Evolutionary conservation across 2,888 invertebrate genomes (phyloP).

Genomic region (Aleiodes leptofemur): DNA sequence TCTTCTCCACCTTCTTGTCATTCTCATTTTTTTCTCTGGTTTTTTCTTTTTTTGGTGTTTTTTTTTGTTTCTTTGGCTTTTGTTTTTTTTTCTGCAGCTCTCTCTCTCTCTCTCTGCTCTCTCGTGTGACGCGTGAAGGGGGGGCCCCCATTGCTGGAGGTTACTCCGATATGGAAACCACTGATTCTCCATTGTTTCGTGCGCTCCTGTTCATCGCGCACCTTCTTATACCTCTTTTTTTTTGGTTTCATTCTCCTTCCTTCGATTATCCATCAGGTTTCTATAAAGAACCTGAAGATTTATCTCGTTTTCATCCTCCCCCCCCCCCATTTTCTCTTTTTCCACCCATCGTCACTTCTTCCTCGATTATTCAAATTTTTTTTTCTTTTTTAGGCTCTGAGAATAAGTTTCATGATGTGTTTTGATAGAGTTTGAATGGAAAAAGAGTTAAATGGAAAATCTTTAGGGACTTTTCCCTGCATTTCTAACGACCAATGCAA

Average conservation of each 20-base stretch:
- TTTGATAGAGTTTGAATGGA: neutral
- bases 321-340: conserved; percentile 17
- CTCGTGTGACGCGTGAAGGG: conserved; percentile 75
- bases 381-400: no score
- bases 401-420: neutral
- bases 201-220: conserved; percentile 60
- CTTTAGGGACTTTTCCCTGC: conserved; percentile 25
- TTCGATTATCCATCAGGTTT: neutral
- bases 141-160: conserved; percentile 45
- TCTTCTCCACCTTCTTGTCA: conserved; percentile 43
- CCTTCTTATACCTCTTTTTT: conserved; percentile 54
- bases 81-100: conserved; percentile 74
- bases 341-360: conserved; percentile 30
- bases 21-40: conserved; percentile 58
- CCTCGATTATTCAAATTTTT: neutral
- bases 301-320: conserved; percentile 45
- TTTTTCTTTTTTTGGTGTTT: conserved; percentile 69
- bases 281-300: neutral
- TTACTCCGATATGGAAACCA: conserved; percentile 65
- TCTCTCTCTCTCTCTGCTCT: conserved; percentile 40
- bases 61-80: conserved; percentile 60
- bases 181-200: conserved; percentile 65
- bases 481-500: conserved; percentile 42
- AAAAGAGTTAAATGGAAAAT: neutral
- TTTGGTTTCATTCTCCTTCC: conserved; percentile 2